phyloP scores from a whole-genome alignment of 2,888 invertebrate species.

The Ashinkailepas kermadecensis region DNA sequence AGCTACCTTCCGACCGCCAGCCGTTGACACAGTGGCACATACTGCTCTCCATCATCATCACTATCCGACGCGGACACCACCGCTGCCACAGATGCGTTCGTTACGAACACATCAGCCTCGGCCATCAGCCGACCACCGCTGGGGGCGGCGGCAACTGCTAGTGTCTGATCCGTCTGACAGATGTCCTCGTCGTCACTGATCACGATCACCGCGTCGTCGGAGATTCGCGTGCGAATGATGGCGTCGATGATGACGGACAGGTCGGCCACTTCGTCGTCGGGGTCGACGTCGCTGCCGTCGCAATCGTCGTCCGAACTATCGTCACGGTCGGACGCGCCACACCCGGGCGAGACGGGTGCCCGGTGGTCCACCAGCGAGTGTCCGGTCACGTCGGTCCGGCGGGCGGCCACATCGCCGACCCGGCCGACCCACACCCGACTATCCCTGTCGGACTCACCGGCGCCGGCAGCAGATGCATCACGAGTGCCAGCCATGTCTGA shows the following conservation, averaged over 20 bases:
- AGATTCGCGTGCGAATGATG: constrained; percentile 1
- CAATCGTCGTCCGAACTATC: not conserved
- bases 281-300: not conserved
- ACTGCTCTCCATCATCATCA: not conserved
- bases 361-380: not conserved
- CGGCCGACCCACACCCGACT: too few species aligned
- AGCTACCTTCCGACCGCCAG: not conserved
- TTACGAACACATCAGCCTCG: not conserved
- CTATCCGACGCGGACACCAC: not conserved
- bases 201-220: not conserved
- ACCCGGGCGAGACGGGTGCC: not conserved
- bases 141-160: not conserved
- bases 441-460: too few species aligned
- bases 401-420: not conserved
- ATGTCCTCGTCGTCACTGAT: not conserved
- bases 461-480: too few species aligned
- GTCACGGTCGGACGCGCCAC: not conserved
- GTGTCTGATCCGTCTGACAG: not conserved
- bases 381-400: not conserved
- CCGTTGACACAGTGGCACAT: not conserved
- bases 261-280: not conserved
- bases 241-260: constrained; percentile 1
- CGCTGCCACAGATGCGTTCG: not conserved
- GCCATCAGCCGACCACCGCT: too few species aligned
- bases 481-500: too few species aligned